Conservation (phyloP, 2,888 invertebrate genomes). For the Noctua fimbriata region DNA sequence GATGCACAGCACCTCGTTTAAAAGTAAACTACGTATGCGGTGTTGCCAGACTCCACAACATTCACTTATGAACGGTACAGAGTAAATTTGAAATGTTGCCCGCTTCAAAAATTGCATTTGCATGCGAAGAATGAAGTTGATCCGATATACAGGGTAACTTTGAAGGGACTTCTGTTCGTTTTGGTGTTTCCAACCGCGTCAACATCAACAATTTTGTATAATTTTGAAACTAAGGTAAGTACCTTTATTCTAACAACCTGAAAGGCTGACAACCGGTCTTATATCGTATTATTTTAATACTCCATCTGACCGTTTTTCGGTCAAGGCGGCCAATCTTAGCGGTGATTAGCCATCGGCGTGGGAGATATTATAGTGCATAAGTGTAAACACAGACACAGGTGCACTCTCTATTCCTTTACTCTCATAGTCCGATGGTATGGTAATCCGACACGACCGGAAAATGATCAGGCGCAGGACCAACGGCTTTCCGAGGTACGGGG, state of each 20-base stretch:
- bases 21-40: constrained; percentile 22
- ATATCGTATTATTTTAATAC: too few species aligned
- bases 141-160: constrained; percentile 12
- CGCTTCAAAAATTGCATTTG: constrained; percentile 63
- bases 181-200: not conserved
- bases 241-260: not conserved
- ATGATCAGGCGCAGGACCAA: too few species aligned
- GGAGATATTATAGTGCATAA: too few species aligned
- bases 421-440: too few species aligned
- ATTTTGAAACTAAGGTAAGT: not conserved
- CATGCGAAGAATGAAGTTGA: constrained; percentile 38
- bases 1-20: constrained; percentile 13
- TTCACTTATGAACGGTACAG: constrained; percentile 48
- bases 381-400: too few species aligned
- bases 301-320: too few species aligned
- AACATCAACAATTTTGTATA: not conserved
- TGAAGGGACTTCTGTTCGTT: not conserved
- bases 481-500: too few species aligned
- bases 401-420: too few species aligned
- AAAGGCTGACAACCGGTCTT: not conserved
- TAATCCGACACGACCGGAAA: too few species aligned
- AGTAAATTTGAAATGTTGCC: constrained; percentile 47
- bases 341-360: too few species aligned
- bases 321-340: too few species aligned
- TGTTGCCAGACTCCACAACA: constrained; percentile 39